Base-by-base conservation (phyloP, 2,113 vertebrate genomes). In the Ascaphus truei region DNA sequence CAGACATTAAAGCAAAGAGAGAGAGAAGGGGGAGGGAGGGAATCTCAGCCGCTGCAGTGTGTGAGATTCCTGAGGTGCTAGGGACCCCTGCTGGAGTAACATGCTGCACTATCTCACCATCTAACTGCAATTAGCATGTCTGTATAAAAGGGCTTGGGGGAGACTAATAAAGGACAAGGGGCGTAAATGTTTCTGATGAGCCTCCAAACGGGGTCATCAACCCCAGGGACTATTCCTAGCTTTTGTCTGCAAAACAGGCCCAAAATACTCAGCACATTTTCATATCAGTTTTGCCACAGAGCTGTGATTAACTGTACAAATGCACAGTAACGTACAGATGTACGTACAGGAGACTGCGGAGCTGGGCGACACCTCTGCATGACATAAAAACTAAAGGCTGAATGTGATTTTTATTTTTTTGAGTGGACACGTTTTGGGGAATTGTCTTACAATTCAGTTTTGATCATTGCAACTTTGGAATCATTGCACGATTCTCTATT, bases 31-130 rank as follows among this genome's bases (percentile, higher is more conserved):
- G 62, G 71, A 76, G 7, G 47, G 20, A 75, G 31, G 37, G 29
- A 0, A 31, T 4, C 29, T 22, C 16, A 11, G 72, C 53, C 36
- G 23, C 31, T 41, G 47, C 43, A 71, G 37, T 56, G 47, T 20
- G 16, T 20, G 5, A 63, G 68, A 87, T 87, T 87, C 79, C 83
- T 87, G 79, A 80, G 78, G 80, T 82, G 77, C 78, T 30, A 75
- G 85, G 80, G 85, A 85, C 85, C 85, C 84, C 85, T 87, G 80
- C 85, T 83, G 85, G 84, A 51, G 31, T 22, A 71, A 31, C 48
- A 18, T 20, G 56, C 45, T n/a, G 33, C 25, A 7, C 23, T 10
- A 58, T 18, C 20, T 55, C 25, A 7, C 56, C 52, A 12, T n/a
- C 15, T 41, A 61, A 56, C 67, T 71, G 45, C 67, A 52, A 56